phyloP scores from a whole-genome alignment of 1,140 invertebrate genomes.

The Manduca sexta region DNA sequence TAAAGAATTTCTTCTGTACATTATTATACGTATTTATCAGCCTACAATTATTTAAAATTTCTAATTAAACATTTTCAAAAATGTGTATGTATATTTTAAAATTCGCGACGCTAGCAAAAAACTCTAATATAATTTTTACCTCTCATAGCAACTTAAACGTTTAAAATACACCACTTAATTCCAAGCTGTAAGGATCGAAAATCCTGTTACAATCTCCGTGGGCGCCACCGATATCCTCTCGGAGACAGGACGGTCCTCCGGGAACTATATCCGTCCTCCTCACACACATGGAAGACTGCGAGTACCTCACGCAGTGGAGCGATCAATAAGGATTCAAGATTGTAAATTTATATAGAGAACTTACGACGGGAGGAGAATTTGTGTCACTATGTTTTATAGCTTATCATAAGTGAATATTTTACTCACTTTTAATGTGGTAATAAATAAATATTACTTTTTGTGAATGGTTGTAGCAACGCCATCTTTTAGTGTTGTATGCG shows the following conservation, averaged over 20 bases:
- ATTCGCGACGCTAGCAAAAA: neutral
- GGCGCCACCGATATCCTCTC: neutral
- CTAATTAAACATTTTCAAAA: no score
- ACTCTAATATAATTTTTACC: neutral
- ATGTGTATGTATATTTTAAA: no score
- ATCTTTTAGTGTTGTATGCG: no score
- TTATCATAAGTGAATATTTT: no score
- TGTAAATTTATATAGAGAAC: constrained; percentile 18
- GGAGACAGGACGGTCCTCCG: neutral
- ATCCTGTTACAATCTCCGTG: constrained; percentile 12
- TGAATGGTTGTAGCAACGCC: no score
- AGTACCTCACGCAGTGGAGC: constrained; percentile 11
- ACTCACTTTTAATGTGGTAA: no score
- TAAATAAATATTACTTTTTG: no score
- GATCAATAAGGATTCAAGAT: constrained; percentile 30
- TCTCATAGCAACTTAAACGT: neutral
- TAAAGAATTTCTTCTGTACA: no score
- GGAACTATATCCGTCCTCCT: constrained; percentile 5
- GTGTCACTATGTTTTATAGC: no score
- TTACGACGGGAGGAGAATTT: no score
- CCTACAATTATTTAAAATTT: no score
- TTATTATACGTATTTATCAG: no score
- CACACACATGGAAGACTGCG: constrained; percentile 1
- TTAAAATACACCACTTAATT: constrained; percentile 5
- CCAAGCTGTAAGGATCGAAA: constrained; percentile 11